Percentiles rank a stretch among this genome's conserved stretches.
Evolutionary conservation across 2,888 invertebrate genomes (phyloP).

Genomic region (Epicampocera succincta): DNA sequence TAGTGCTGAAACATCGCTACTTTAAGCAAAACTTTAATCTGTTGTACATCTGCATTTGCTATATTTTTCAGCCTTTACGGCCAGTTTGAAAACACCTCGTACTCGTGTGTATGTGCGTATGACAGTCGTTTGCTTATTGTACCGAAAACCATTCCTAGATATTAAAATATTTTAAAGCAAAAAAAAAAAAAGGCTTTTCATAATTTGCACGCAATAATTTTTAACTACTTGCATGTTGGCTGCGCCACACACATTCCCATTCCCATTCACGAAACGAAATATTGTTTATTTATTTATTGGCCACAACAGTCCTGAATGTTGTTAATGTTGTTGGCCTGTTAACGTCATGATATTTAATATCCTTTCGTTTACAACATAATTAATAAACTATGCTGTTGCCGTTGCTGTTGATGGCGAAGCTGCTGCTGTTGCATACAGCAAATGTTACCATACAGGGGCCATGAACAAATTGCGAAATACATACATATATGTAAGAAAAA

Average conservation of each 20-base stretch:
- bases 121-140: neutral
- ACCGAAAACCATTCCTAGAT: slow-evolving; percentile 8
- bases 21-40: too few relatives aligned
- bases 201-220: slow-evolving; percentile 56
- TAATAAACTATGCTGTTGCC: slow-evolving; percentile 60
- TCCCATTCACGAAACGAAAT: slow-evolving; percentile 12
- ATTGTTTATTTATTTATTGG: slow-evolving; percentile 55
- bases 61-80: too few relatives aligned
- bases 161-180: neutral
- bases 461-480: slow-evolving; percentile 11
- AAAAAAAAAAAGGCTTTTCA: neutral
- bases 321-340: slow-evolving; percentile 64
- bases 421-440: slow-evolving; percentile 12
- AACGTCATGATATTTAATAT: slow-evolving; percentile 69
- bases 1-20: too few relatives aligned
- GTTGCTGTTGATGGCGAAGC: neutral
- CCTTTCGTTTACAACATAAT: slow-evolving; percentile 69
- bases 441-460: slow-evolving; percentile 35
- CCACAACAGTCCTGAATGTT: slow-evolving; percentile 59
- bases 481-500: neutral
- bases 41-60: too few relatives aligned
- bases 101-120: too few relatives aligned
- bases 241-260: slow-evolving; percentile 38
- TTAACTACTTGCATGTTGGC: slow-evolving; percentile 7
- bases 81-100: too few relatives aligned